Conservation (phyloP, 2,797 vertebrate genomes). For the Synanceia verrucosa region DNA sequence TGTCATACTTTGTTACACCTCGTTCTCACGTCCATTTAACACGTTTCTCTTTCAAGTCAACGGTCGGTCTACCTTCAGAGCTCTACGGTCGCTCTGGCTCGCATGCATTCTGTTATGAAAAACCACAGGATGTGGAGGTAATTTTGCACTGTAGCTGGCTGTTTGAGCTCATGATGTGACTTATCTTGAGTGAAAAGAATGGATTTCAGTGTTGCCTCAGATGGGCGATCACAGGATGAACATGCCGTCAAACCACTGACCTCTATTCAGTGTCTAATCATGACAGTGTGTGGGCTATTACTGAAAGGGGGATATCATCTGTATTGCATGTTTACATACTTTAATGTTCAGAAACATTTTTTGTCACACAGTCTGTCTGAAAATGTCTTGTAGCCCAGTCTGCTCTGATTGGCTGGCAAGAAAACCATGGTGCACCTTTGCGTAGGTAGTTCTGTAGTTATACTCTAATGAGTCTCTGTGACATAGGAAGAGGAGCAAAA, state of each 20-base stretch:
- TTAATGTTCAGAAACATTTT: background rate
- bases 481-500: background rate
- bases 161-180: conserved; percentile 16
- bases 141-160: background rate
- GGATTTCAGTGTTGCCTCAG: conserved; percentile 2
- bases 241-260: background rate
- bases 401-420: too few relatives aligned
- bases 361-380: too few relatives aligned
- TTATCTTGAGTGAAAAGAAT: background rate
- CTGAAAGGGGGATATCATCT: background rate
- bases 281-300: background rate
- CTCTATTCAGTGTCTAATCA: background rate
- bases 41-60: conserved; percentile 57
- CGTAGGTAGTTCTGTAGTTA: too few relatives aligned
- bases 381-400: too few relatives aligned
- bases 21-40: conserved; percentile 44
- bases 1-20: conserved; percentile 59
- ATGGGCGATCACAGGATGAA: conserved; percentile 11
- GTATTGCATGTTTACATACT: background rate
- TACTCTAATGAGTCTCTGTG: too few relatives aligned
- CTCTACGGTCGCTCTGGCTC: conserved; percentile 12
- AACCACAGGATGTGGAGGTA: conserved; percentile 15
- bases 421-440: too few relatives aligned
- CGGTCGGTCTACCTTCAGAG: conserved; percentile 39
- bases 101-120: conserved; percentile 2